Conservation (phyloP, 2,113 vertebrate genomes). For the Crotalus tigris region DNA sequence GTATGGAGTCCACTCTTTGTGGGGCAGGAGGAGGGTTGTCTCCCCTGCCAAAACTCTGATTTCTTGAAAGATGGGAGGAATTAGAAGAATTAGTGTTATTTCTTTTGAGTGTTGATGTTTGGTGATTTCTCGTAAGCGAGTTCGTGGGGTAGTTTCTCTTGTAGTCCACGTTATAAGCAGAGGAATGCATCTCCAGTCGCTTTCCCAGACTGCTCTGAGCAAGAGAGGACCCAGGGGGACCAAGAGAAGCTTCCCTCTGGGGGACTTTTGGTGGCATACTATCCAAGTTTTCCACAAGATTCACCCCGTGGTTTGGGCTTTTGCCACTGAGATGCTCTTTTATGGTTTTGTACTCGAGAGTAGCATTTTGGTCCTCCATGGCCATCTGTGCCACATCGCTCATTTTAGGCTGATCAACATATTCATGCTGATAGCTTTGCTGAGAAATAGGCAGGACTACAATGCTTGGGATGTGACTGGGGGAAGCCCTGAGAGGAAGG, state of each 20-base stretch:
- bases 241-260: constrained; percentile 92
- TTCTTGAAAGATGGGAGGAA: constrained; percentile 91
- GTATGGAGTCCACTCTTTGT: constrained; percentile 97
- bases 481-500: constrained; percentile 89
- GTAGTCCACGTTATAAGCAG: constrained; percentile 88
- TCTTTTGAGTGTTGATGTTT: constrained; percentile 85
- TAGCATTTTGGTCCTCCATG: constrained; percentile 90
- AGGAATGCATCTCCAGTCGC: constrained; percentile 89
- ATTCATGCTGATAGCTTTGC: constrained; percentile 93
- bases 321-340: constrained; percentile 80
- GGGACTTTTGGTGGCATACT: constrained; percentile 91
- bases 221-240: constrained; percentile 72
- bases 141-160: constrained; percentile 83
- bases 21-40: constrained; percentile 94
- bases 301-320: constrained; percentile 85
- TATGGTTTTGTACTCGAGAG: constrained; percentile 93
- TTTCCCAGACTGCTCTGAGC: constrained; percentile 89
- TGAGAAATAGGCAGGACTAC: constrained; percentile 91
- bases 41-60: constrained; percentile 89
- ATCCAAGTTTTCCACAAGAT: constrained; percentile 81
- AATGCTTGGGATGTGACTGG: constrained; percentile 93
- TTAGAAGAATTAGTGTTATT: constrained; percentile 99
- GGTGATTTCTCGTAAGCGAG: constrained; percentile 77
- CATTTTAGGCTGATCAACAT: constrained; percentile 92
- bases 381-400: constrained; percentile 74